Evolutionary conservation across 2,888 invertebrate species (phyloP), one percentile per base, ranked within the genome.

Genomic region (Dynastes hyllus): DNA sequence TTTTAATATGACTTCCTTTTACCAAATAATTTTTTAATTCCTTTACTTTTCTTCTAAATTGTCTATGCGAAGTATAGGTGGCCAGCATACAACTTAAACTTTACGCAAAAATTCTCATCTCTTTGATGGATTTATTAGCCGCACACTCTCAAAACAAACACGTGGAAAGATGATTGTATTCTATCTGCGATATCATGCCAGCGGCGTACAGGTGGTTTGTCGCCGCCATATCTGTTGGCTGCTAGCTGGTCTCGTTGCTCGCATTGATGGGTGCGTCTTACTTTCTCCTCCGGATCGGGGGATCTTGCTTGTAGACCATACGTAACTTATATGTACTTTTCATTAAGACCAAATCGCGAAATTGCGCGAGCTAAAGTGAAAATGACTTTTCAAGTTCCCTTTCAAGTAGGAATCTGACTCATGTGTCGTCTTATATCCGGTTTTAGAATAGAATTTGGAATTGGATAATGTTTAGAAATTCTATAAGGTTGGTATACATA

Each of bases 201-300:
- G n/a, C 53, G 13, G 53, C n/a, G n/a, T 13, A 16, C 53, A 53
- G 53, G 53, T 53, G 45, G 53, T n/a, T 53, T 13, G 13, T 16
- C 16, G 53, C 16, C 5, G 5, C n/a, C 6, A 53, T 53, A 13
- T 16, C 53, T 53, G 13, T 16, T 53, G 45, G 11, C 45, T 6
- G 16, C n/a, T 51, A 51, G n/a, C 53, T 13, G 53, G 53, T 16
- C 53, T 53, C 53, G 53, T 16, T 53, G n/a, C 53, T 53, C 16
- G 53, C n/a, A n/a, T 53, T 13, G 53, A 53, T 53, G 53, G 53
- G 53, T 53, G 53, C 53, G 53, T 53, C 53, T 53, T 53, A 53
- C 53, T 53, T 53, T 53, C 53, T 53, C 53, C 13, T 16, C 16
- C 53, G n/a, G 16, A 13, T 6, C 16, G 53, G 16, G 5, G n/a